These are phyloP conservation scores for Otus sunia DNA, from an alignment of 2,113 vertebrate genomes.

Conservation along the genomic window DNA sequence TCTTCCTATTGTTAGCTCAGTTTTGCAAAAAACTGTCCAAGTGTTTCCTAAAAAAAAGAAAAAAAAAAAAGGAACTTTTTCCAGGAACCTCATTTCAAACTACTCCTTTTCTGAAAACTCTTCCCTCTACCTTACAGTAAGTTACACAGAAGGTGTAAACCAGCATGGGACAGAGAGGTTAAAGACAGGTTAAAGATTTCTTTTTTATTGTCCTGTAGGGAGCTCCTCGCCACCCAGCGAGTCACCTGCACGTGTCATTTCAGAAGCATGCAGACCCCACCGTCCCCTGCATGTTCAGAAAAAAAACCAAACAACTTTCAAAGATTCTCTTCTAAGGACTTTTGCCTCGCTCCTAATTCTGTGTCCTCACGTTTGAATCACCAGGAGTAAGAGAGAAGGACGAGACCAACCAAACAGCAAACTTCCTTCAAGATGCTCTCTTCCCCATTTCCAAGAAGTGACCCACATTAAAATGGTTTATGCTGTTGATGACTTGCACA, in stretches of 20 bases:
- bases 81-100: neutral
- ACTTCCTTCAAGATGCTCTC: neutral
- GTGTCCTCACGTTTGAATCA: neutral
- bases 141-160: neutral
- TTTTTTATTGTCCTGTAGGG: neutral
- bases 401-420: neutral
- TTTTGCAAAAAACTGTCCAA: neutral
- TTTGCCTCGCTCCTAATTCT: neutral
- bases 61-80: neutral
- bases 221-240: neutral
- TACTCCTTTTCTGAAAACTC: neutral
- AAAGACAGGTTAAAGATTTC: neutral
- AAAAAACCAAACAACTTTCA: neutral
- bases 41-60: neutral
- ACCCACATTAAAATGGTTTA: no score
- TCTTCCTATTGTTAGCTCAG: neutral
- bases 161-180: neutral
- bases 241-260: accelerated
- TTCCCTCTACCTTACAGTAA: neutral
- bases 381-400: neutral
- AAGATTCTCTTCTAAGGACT: neutral
- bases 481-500: accelerated
- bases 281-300: neutral
- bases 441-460: accelerated
- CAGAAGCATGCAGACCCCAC: neutral